phyloP scores from a whole-genome alignment of 2,113 vertebrate species.

The Taxidea taxus region DNA sequence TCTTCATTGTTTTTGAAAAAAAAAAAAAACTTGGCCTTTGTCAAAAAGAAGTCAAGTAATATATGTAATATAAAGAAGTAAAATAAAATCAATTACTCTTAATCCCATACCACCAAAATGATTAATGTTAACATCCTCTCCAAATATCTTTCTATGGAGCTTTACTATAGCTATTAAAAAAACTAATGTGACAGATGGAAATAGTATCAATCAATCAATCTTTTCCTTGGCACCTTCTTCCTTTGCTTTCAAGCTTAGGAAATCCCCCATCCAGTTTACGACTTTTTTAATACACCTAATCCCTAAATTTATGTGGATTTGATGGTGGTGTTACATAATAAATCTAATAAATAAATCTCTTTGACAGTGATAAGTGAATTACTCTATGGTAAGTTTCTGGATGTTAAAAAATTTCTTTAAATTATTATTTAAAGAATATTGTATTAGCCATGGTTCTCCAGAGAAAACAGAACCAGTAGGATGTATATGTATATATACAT shows the following conservation, averaged over 20 bases:
- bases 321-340: neutral
- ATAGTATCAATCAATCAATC: neutral
- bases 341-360: neutral
- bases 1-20: neutral
- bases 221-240: neutral
- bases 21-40: neutral
- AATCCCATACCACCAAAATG: neutral
- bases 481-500: too few species aligned
- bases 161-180: neutral
- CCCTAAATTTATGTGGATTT: neutral
- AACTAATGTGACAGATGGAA: neutral
- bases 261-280: neutral
- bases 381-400: neutral
- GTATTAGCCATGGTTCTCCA: neutral
- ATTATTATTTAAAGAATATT: neutral
- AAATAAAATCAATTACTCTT: neutral
- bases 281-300: neutral
- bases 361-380: neutral
- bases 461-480: neutral
- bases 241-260: neutral
- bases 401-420: neutral
- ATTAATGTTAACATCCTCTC: neutral
- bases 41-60: neutral
- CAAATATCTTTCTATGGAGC: neutral
- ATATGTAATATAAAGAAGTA: neutral